Evolutionary conservation across 30 jellyfish, hydroid and myxozoan genomes (phyloP).

Genomic region (Phacellophora camtschatica): DNA sequence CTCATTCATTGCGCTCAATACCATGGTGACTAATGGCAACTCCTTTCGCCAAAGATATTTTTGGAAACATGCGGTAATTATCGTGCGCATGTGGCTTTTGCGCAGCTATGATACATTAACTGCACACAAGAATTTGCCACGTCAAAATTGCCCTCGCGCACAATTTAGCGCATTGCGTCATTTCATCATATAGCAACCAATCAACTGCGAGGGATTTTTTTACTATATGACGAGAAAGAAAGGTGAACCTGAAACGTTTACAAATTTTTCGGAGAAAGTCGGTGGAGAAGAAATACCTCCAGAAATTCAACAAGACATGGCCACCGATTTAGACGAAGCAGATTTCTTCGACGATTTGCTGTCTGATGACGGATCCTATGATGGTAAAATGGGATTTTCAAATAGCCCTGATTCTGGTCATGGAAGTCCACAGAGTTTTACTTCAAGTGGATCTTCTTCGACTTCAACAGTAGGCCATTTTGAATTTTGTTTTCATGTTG

Average conservation of each 20-base stretch:
- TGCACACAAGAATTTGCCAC: conserved; percentile 59
- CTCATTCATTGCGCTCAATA: too few species aligned
- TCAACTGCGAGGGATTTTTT: conserved; percentile 5
- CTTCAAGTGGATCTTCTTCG: conserved; percentile 37
- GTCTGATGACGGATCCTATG: conserved; percentile 51
- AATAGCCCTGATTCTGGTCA: conserved; percentile 90
- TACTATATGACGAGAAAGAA: too few species aligned
- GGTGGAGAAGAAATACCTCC: too few species aligned
- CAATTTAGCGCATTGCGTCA: not conserved
- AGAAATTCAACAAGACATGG: conserved; percentile 37
- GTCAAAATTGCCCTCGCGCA: conserved; percentile 65
- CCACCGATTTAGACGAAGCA: conserved; percentile 31
- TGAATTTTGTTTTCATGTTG: not conserved
- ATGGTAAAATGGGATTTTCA: conserved; percentile 17
- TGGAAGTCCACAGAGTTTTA: conserved; percentile 83
- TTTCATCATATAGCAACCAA: conserved; percentile 10
- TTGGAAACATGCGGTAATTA: not conserved
- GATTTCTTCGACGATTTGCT: conserved; percentile 63
- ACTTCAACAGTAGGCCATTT: conserved; percentile 62
- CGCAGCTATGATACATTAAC: conserved; percentile 59
- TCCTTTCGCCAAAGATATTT: too few species aligned
- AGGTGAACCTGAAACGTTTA: too few species aligned
- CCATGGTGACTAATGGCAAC: too few species aligned
- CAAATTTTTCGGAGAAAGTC: not conserved
- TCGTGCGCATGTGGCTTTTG: conserved; percentile 34